Base-by-base conservation (phyloP, 2,113 vertebrate genomes). In the Mastomys coucha region DNA sequence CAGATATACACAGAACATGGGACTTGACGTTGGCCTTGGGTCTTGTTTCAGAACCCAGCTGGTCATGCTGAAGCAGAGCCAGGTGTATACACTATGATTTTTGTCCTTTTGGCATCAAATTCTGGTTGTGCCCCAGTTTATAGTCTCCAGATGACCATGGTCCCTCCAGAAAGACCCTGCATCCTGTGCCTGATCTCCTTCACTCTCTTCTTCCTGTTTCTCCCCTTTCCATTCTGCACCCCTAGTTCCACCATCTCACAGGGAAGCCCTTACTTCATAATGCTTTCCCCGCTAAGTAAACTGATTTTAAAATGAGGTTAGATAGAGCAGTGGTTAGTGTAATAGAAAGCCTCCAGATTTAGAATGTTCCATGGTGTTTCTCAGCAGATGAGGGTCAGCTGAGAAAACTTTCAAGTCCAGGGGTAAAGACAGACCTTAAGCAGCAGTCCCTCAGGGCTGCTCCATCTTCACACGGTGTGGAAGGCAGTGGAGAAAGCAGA, bases 41-140 rank as follows among this genome's bases (percentile, higher is more conserved):
- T 56, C 73, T 49, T 9, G 0, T 58, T 73, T 26, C 13, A 63
- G 42, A 19, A 24, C 33, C 20, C 13, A 24, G 20, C 26, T 45
- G 36, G n/a, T 42, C 69, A 31, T 56, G 65, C 69, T 24, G 14
- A 81, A 31, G 19, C 12, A 28, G 13, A 33, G 5, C 5, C 11
- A 22, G 11, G 7, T 51, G 0, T 39, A 7, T 1, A 33, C 33
- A 5, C 9, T 9, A 8, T n/a, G 16, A 24, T 75, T 76, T 72
- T 56, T n/a, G 14, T 60, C 33, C 33, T 28, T 51, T 60, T 67
- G 84, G 26, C 73, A 60, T 22, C 33, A 8, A n/a, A 1, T 1
- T 16, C 4, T 9, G 10, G 6, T 70, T n/a, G 20, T 58, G 33
- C 14, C 51, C 19, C 14, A 36, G 45, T 45, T 63, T 19, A 2